These are phyloP conservation scores for Ascaphus truei DNA, from an alignment of 2,113 vertebrate species.

Conservation along the genomic window DNA sequence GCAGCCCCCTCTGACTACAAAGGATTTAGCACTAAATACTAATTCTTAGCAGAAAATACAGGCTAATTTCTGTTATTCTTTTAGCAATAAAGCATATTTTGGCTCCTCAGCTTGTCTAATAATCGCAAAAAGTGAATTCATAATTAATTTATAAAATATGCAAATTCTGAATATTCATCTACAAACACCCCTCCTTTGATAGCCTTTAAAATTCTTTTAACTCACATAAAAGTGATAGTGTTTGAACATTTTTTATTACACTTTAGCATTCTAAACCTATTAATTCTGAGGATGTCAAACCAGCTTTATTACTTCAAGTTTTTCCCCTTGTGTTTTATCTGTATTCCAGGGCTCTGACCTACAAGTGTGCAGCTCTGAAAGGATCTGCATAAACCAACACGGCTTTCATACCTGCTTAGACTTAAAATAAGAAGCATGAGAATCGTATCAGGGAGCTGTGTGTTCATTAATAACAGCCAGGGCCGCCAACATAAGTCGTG, in stretches of 20 bases:
- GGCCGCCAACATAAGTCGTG: too few relatives aligned
- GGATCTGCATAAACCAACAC: not conserved
- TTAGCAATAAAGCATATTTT: not conserved
- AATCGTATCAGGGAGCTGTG: not conserved
- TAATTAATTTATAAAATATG: not conserved
- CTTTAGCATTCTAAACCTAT: not conserved
- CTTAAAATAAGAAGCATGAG: not conserved
- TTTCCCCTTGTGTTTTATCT: not conserved
- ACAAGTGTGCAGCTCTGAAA: not conserved
- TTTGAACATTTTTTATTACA: conserved; percentile 1
- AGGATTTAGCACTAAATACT: too few relatives aligned
- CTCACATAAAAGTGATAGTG: not conserved
- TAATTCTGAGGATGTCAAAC: not conserved
- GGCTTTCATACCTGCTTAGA: not conserved
- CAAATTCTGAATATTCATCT: not conserved
- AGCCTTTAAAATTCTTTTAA: not conserved
- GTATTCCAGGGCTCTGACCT: not conserved
- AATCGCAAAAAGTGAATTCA: not conserved
- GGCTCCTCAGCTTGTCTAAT: not conserved
- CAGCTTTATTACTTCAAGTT: not conserved
- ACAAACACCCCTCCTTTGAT: not conserved
- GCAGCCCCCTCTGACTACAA: too few relatives aligned
- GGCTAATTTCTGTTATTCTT: not conserved
- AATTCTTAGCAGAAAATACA: not conserved
- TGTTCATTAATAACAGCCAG: not conserved